These are phyloP conservation scores for Helleia helle DNA, from an alignment of 2,888 invertebrate genomes.

Conservation along the genomic window DNA sequence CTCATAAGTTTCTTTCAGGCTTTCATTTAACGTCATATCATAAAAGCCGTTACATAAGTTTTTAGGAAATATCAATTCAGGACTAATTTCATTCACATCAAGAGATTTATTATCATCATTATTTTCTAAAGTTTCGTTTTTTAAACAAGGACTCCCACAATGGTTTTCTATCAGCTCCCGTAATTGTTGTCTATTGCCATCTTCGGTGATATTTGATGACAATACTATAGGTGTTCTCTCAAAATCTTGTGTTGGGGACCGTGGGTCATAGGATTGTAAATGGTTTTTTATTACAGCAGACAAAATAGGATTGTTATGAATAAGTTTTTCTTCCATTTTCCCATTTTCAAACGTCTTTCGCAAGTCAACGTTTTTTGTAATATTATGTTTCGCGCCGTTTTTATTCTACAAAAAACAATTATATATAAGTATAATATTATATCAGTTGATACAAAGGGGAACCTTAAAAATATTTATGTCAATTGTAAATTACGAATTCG, in stretches of 20 bases:
- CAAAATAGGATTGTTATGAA: constrained; percentile 61
- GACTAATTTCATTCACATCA: constrained; percentile 34
- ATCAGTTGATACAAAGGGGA: too few relatives aligned
- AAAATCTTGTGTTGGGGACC: constrained; percentile 75
- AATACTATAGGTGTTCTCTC: constrained; percentile 73
- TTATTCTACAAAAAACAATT: constrained; percentile 48
- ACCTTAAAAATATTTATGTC: constrained; percentile 1
- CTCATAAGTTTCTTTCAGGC: constrained; percentile 44
- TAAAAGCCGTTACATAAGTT: constrained; percentile 53
- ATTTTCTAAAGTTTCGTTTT: constrained; percentile 28
- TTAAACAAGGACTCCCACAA: constrained; percentile 38
- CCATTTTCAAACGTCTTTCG: constrained; percentile 60
- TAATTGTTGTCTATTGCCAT: constrained; percentile 26
- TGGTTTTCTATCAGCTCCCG: constrained; percentile 20
- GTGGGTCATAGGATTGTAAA: constrained; percentile 68
- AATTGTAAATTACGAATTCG: too few relatives aligned
- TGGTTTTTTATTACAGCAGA: constrained; percentile 65
- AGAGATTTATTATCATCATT: constrained; percentile 34
- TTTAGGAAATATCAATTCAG: constrained; percentile 46
- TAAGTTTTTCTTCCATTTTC: constrained; percentile 47
- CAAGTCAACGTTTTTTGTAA: constrained; percentile 65
- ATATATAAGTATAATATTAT: too few relatives aligned
- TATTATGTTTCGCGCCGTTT: constrained; percentile 50
- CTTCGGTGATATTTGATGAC: constrained; percentile 33
- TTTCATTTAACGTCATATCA: constrained; percentile 49